These are phyloP conservation scores for Sylvilagus floridanus DNA, from an alignment of 2,797 vertebrate species.

Conservation along the genomic window DNA sequence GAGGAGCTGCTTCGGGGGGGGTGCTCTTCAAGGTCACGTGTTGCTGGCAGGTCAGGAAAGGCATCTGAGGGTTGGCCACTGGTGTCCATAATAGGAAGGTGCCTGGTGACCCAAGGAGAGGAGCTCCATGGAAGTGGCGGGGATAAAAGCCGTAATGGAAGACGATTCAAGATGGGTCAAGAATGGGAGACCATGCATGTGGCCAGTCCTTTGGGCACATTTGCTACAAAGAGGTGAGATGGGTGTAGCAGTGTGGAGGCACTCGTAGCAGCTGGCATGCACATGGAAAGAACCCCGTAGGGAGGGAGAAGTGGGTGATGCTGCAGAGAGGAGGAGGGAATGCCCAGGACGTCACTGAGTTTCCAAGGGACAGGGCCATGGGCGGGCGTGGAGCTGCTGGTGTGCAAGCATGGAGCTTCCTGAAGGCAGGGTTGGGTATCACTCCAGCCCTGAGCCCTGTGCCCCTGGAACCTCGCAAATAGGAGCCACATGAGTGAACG, in stretches of 20 bases:
- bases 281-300: too few species aligned
- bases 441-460: background rate
- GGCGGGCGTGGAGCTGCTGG: too few species aligned
- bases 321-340: background rate
- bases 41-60: background rate
- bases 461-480: background rate
- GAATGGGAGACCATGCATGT: background rate
- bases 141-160: background rate
- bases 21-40: too few species aligned
- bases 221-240: background rate
- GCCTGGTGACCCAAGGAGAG: background rate
- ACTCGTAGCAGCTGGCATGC: accelerated
- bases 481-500: background rate
- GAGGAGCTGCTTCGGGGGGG: background rate
- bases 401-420: background rate
- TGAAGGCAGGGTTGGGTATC: background rate
- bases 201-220: background rate
- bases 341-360: accelerated
- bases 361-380: accelerated
- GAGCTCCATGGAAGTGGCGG: background rate
- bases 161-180: background rate
- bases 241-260: too few species aligned
- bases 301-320: background rate
- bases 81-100: background rate
- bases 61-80: background rate